Evolutionary conservation across 2,113 vertebrate species (phyloP).

Genomic region (Urocolius indicus): DNA sequence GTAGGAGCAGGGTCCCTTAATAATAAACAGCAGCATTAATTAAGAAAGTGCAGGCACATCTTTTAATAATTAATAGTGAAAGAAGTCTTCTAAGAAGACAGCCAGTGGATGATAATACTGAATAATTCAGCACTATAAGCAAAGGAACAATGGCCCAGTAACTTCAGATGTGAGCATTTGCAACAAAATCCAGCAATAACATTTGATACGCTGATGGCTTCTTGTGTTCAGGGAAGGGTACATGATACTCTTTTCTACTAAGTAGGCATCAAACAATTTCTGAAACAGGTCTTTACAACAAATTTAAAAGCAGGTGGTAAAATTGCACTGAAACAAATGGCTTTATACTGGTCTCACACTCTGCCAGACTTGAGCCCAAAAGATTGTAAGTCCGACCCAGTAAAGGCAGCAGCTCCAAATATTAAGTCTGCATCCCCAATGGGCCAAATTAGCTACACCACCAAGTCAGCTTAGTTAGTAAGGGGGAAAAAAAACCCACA

Average conservation of each 20-base stretch:
- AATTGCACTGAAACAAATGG: neutral
- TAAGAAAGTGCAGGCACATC: neutral
- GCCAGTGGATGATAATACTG: neutral
- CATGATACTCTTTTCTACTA: neutral
- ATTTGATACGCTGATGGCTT: neutral
- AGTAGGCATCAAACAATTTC: neutral
- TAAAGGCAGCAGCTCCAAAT: neutral
- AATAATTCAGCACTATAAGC: constrained; percentile 55
- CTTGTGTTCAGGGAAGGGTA: neutral
- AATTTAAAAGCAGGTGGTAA: neutral
- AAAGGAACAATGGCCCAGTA: constrained; percentile 32
- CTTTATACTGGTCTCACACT: neutral
- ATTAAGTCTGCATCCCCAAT: neutral
- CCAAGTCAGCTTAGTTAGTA: neutral
- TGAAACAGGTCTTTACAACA: neutral
- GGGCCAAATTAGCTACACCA: neutral
- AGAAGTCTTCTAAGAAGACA: neutral
- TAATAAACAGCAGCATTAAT: neutral
- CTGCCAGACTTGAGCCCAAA: neutral
- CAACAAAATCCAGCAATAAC: neutral
- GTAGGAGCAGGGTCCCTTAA: neutral
- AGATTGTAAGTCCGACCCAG: neutral
- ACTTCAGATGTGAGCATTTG: constrained; percentile 25
- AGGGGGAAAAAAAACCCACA: neutral
- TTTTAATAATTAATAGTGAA: constrained; percentile 54